Conservation (phyloP, 92 coral and sea anemone genomes). For the Umimayanthus kanabou region DNA sequence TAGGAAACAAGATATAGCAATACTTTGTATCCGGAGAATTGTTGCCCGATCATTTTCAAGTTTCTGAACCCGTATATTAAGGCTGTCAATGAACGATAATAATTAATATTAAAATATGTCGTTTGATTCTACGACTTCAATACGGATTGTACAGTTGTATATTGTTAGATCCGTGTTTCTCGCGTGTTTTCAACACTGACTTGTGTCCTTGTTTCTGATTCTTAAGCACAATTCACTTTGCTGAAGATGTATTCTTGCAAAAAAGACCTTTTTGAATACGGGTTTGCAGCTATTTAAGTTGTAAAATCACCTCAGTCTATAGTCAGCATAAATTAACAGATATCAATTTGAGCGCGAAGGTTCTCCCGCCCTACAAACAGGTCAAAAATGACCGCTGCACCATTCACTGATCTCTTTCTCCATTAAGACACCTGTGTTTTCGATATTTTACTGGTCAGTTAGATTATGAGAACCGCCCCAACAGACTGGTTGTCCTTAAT, state of each 20-base stretch:
- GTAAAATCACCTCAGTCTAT: not conserved
- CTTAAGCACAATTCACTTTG: not conserved
- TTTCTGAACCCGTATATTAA: not conserved
- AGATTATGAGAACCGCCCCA: too few relatives aligned
- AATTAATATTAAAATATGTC: too few relatives aligned
- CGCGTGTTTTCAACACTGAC: not conserved
- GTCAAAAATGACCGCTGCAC: not conserved
- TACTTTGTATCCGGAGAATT: not conserved
- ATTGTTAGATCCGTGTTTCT: not conserved
- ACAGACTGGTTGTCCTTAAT: too few relatives aligned
- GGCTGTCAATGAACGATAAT: not conserved
- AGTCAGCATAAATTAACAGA: not conserved
- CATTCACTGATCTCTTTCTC: not conserved
- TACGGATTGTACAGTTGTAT: not conserved
- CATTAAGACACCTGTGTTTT: not conserved
- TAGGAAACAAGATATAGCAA: not conserved
- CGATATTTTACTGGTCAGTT: not conserved
- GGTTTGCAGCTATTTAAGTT: too few relatives aligned
- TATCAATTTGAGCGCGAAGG: not conserved
- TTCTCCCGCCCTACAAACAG: not conserved
- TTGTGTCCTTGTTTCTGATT: not conserved
- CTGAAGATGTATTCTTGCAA: not conserved
- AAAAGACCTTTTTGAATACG: not conserved
- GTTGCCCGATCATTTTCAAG: not conserved
- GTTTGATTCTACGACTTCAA: not conserved